Conservation (phyloP, 2,113 vertebrate species). For the Festucalex cinctus region DNA sequence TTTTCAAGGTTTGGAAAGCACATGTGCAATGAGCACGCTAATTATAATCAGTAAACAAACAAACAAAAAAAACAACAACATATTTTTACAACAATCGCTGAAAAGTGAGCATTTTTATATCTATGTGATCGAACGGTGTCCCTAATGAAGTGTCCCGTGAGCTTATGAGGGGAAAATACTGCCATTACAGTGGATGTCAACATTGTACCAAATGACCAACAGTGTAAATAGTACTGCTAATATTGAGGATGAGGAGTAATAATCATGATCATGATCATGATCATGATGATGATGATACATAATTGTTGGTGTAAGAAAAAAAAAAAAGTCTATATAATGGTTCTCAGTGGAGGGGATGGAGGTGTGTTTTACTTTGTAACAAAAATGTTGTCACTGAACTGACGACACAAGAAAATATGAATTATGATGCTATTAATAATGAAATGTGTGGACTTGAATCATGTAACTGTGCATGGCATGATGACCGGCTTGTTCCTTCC, state of each 20-base stretch:
- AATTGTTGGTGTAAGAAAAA: neutral
- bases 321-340: neutral
- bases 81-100: neutral
- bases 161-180: slow-evolving; percentile 38
- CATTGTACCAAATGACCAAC: slow-evolving; percentile 65
- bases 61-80: neutral
- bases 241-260: slow-evolving; percentile 59
- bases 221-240: slow-evolving; percentile 70
- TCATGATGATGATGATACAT: neutral
- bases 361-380: slow-evolving; percentile 1
- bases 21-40: neutral
- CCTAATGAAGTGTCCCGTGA: neutral
- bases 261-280: neutral
- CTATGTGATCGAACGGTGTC: neutral
- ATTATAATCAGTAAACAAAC: neutral
- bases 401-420: neutral
- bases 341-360: neutral
- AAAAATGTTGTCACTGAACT: neutral
- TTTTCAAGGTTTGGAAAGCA: neutral
- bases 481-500: neutral
- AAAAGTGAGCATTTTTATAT: neutral
- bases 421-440: neutral
- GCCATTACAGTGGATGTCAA: slow-evolving; percentile 53
- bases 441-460: neutral
- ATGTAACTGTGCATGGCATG: slow-evolving; percentile 9